Evolutionary conservation across 2,888 invertebrate genomes (phyloP).

Genomic region (Megaustenia siamemsis): DNA sequence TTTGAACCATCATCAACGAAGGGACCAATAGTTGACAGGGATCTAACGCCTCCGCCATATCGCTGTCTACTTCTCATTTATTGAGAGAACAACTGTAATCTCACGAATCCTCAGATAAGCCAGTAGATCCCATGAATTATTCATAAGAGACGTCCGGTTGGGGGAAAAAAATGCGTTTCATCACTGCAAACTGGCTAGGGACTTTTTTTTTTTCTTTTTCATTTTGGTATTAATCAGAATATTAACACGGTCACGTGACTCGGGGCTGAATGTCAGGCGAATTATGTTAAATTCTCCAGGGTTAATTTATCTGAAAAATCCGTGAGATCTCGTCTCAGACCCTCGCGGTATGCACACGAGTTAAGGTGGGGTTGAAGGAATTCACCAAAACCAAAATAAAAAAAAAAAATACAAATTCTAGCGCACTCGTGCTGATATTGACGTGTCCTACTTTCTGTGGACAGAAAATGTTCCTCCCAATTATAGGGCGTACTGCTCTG

Average conservation of each 20-base stretch:
- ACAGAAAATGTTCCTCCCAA: background rate
- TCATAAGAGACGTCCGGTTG: background rate
- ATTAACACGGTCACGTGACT: background rate
- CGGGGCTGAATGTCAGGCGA: background rate
- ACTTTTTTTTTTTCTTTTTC: background rate
- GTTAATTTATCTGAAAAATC: background rate
- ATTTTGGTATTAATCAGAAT: background rate
- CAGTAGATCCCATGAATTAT: slow-evolving; percentile 2
- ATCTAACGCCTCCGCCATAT: background rate
- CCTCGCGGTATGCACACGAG: no score
- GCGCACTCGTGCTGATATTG: background rate
- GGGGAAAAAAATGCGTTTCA: background rate
- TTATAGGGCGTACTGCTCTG: no score
- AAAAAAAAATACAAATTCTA: background rate
- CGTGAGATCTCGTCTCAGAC: background rate
- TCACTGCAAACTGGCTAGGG: background rate
- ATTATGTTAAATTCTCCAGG: background rate
- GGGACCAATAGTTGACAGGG: background rate
- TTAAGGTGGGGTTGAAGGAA: no score
- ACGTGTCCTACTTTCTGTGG: background rate
- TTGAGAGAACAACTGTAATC: slow-evolving; percentile 7
- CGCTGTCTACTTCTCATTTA: background rate
- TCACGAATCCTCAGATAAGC: slow-evolving; percentile 13
- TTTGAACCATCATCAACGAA: background rate
- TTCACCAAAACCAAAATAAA: no score